These are phyloP conservation scores for Pseudobourletiella spinata DNA, from an alignment of 1,140 invertebrate species.

Conservation along the genomic window DNA sequence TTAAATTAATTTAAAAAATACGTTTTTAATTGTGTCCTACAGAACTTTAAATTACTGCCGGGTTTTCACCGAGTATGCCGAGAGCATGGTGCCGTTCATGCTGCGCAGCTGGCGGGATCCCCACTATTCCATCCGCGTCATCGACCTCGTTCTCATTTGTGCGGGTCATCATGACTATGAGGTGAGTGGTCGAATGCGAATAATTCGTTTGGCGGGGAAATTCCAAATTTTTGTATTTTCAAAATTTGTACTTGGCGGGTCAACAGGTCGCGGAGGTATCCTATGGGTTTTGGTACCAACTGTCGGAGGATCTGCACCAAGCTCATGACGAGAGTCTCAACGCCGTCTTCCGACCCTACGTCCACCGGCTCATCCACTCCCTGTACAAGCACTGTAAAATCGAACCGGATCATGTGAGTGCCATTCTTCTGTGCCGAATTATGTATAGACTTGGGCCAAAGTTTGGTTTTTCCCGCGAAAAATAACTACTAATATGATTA, in stretches of 20 bases:
- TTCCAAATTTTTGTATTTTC: background rate
- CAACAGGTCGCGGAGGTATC: slow-evolving; percentile 86
- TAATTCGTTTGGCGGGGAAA: background rate
- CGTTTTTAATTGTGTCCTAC: slow-evolving; percentile 36
- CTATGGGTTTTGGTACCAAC: slow-evolving; percentile 91
- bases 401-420: slow-evolving; percentile 72
- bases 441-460: too few relatives aligned
- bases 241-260: too few relatives aligned
- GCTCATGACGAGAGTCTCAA: slow-evolving; percentile 70
- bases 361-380: slow-evolving; percentile 75
- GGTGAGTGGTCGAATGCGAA: slow-evolving; percentile 46
- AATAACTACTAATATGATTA: too few relatives aligned
- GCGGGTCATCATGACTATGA: slow-evolving; percentile 96
- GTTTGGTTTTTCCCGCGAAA: too few relatives aligned
- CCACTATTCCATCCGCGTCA: slow-evolving; percentile 72
- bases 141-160: slow-evolving; percentile 84
- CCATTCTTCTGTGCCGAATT: background rate
- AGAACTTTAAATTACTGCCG: slow-evolving; percentile 84
- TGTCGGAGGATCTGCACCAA: slow-evolving; percentile 89
- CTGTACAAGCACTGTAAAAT: slow-evolving; percentile 80
- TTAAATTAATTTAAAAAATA: background rate
- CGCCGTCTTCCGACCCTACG: slow-evolving; percentile 73
- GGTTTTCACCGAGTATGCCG: slow-evolving; percentile 89
- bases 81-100: slow-evolving; percentile 80
- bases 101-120: slow-evolving; percentile 50